phyloP scores from a whole-genome alignment of 2,797 vertebrate genomes.

The Hephaestus fuliginosus region DNA sequence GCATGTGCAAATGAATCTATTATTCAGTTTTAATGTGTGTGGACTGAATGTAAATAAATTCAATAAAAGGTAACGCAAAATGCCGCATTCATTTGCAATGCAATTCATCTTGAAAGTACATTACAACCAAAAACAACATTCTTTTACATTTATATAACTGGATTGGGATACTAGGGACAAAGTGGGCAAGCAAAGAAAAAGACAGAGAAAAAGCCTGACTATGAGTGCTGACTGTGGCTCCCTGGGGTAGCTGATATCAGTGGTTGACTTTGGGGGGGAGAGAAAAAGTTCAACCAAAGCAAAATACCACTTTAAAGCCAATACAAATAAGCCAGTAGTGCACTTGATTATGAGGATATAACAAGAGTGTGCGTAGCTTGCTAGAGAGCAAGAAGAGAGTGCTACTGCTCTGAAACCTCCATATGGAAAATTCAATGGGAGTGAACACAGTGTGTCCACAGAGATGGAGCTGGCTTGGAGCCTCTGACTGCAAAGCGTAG shows the following conservation, averaged over 20 bases:
- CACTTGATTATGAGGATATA: conserved; percentile 60
- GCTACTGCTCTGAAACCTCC: conserved; percentile 51
- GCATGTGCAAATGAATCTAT: conserved; percentile 53
- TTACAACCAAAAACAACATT: conserved; percentile 44
- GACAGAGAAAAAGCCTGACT: conserved; percentile 41
- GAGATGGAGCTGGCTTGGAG: conserved; percentile 63
- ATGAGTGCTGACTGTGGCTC: conserved; percentile 69
- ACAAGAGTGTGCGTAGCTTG: conserved; percentile 45
- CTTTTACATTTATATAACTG: conserved; percentile 40
- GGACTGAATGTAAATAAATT: conserved; percentile 67
- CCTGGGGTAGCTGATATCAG: conserved; percentile 64
- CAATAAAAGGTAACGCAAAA: conserved; percentile 42
- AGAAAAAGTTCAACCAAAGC: conserved; percentile 71
- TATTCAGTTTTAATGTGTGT: conserved; percentile 56
- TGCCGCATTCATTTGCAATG: conserved; percentile 42
- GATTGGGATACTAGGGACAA: conserved; percentile 25
- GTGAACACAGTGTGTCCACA: conserved; percentile 53
- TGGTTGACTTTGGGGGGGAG: conserved; percentile 47
- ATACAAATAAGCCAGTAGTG: conserved; percentile 65
- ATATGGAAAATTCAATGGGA: conserved; percentile 63
- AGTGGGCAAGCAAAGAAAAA: conserved; percentile 54
- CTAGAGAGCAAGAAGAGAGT: conserved; percentile 43
- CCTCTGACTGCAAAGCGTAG: conserved; percentile 57
- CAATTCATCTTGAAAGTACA: conserved; percentile 55
- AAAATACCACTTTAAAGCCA: conserved; percentile 69